A percentile compares a stretch with the other conserved stretches of the same genome.
phyloP scores from a whole-genome alignment of 2,888 invertebrate genomes.

The Callimorpha dominula region DNA sequence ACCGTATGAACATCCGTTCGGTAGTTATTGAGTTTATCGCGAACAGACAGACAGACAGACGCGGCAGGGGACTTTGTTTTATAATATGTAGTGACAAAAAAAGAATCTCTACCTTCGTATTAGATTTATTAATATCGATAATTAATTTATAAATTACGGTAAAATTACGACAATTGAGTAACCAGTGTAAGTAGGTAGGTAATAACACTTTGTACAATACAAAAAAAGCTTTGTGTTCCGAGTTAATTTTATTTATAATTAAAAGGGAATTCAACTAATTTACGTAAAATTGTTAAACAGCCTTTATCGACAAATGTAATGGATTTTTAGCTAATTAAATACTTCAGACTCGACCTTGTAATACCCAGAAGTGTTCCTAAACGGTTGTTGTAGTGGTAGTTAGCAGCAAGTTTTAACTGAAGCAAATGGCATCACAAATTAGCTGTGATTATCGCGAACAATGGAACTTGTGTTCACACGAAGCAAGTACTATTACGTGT shows the following conservation, averaged over 20 bases:
- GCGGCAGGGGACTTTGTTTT: too few relatives aligned
- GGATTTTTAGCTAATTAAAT: constrained; percentile 20
- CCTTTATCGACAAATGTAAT: constrained; percentile 18
- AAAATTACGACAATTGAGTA: too few relatives aligned
- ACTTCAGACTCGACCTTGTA: constrained; percentile 31
- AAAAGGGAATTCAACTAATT: constrained; percentile 4
- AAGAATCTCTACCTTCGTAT: too few relatives aligned
- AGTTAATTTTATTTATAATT: not conserved
- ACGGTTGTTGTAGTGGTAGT: constrained; percentile 8
- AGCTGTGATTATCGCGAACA: constrained; percentile 67
- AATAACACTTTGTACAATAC: not conserved
- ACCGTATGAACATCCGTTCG: too few relatives aligned
- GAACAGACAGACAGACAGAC: too few relatives aligned
- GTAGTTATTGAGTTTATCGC: too few relatives aligned
- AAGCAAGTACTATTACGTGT: constrained; percentile 31
- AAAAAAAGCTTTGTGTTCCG: not conserved
- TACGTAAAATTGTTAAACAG: constrained; percentile 9
- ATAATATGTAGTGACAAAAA: too few relatives aligned
- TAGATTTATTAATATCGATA: too few relatives aligned
- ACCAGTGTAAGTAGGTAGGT: too few relatives aligned
- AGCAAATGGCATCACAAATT: constrained; percentile 53
- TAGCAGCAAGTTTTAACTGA: constrained; percentile 20
- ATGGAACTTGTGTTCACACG: constrained; percentile 61
- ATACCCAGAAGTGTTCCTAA: constrained; percentile 32
- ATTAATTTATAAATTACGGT: too few relatives aligned